Conservation (phyloP, 2,113 vertebrate species). For the Cyphomyrus discorhynchus region DNA sequence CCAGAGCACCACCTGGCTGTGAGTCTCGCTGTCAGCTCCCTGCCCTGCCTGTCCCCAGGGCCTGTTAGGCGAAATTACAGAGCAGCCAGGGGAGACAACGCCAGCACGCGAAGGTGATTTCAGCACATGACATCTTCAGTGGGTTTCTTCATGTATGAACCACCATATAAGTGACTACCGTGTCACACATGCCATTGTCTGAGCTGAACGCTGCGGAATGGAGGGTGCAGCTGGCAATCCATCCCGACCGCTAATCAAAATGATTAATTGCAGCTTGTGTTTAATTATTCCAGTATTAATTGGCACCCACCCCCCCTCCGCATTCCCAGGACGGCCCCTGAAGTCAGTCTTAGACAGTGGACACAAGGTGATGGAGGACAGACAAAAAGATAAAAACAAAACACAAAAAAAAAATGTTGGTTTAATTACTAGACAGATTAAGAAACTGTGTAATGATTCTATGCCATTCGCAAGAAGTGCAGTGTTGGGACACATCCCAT, state of each 20-base stretch:
- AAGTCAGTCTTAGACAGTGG: not conserved
- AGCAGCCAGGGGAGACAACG: not conserved
- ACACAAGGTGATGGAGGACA: not conserved
- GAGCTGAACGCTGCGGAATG: no score
- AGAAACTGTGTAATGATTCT: not conserved
- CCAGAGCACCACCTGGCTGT: not conserved
- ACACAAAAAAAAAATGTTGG: not conserved
- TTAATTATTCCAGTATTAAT: not conserved
- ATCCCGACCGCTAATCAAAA: not conserved
- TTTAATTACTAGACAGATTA: not conserved
- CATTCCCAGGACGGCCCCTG: not conserved
- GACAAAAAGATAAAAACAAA: not conserved
- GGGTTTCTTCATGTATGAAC: not conserved
- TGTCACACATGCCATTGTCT: not conserved
- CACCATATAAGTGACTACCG: not conserved
- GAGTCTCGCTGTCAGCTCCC: not conserved
- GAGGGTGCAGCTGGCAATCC: not conserved
- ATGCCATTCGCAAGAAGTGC: not conserved
- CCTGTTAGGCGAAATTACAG: not conserved
- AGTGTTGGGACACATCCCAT: not conserved
- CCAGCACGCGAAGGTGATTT: not conserved
- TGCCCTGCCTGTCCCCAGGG: not conserved
- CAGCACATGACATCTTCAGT: not conserved
- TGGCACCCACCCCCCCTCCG: not conserved
- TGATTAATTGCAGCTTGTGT: not conserved